These are phyloP conservation scores for Pagetopsis macropterus DNA, from an alignment of 2,797 vertebrate genomes.

Conservation along the genomic window DNA sequence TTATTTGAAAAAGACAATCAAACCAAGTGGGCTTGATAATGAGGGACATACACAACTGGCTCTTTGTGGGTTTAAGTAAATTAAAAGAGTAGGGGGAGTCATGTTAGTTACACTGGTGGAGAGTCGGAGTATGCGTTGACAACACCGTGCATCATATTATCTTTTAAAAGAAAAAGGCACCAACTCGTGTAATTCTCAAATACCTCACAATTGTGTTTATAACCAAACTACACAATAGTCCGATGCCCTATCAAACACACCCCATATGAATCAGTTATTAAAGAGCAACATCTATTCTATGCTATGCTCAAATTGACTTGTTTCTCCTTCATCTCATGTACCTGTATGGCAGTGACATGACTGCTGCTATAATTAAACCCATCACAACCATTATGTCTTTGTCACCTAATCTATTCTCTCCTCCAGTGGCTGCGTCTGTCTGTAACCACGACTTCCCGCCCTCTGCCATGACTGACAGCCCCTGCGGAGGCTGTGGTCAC, in stretches of 20 bases:
- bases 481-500: slow-evolving; percentile 78
- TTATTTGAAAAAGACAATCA: slow-evolving; percentile 28
- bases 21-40: slow-evolving; percentile 23
- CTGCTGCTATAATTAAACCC: slow-evolving; percentile 77
- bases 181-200: slow-evolving; percentile 3
- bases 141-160: slow-evolving; percentile 2
- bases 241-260: slow-evolving; percentile 16
- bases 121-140: neutral
- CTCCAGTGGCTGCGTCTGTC: slow-evolving; percentile 61
- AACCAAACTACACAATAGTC: slow-evolving; percentile 11
- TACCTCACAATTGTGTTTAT: slow-evolving; percentile 6
- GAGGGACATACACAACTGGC: slow-evolving; percentile 7
- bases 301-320: slow-evolving; percentile 28
- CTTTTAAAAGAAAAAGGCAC: slow-evolving; percentile 11
- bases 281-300: slow-evolving; percentile 37
- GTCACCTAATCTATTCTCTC: slow-evolving; percentile 74
- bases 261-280: slow-evolving; percentile 19
- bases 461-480: slow-evolving; percentile 80
- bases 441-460: slow-evolving; percentile 72
- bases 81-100: slow-evolving; percentile 12
- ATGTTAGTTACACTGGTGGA: slow-evolving; percentile 1
- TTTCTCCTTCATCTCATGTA: slow-evolving; percentile 63
- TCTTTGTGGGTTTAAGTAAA: slow-evolving; percentile 22
- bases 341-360: slow-evolving; percentile 65
- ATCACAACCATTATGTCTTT: slow-evolving; percentile 73